Conservation (phyloP, 2,888 invertebrate genomes). For the Crossocerus cetratus region DNA sequence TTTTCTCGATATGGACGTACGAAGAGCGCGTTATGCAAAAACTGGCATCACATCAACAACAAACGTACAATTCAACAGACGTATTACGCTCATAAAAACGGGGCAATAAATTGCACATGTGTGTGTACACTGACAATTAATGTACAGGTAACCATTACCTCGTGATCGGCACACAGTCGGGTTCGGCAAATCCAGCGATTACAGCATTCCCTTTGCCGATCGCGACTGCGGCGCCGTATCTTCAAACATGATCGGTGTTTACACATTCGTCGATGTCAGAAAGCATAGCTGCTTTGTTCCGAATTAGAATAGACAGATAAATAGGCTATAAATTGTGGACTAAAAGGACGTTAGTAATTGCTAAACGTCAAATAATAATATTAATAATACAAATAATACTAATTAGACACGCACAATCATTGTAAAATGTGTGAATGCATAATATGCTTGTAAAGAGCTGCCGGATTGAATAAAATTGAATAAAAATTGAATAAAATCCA, state of each 20-base stretch:
- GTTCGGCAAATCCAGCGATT: neutral
- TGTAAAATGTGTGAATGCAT: slow-evolving; percentile 28
- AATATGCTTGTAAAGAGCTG: slow-evolving; percentile 37
- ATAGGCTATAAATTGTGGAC: slow-evolving; percentile 44
- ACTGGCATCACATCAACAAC: slow-evolving; percentile 16
- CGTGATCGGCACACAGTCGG: slow-evolving; percentile 6
- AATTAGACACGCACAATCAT: slow-evolving; percentile 20
- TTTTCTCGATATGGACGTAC: slow-evolving; percentile 7
- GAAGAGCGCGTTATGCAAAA: slow-evolving; percentile 17
- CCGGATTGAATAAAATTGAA: slow-evolving; percentile 37
- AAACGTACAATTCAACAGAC: slow-evolving; percentile 31
- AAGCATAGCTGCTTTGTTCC: slow-evolving; percentile 24
- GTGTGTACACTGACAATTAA: slow-evolving; percentile 17
- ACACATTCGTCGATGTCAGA: slow-evolving; percentile 29
- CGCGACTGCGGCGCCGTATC: slow-evolving; percentile 1
- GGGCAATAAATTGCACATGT: neutral
- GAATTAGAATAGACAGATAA: slow-evolving; percentile 33
- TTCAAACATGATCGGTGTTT: slow-evolving; percentile 28
- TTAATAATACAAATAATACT: slow-evolving; percentile 22
- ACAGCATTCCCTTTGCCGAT: neutral
- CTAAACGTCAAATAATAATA: neutral
- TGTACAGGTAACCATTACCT: slow-evolving; percentile 8
- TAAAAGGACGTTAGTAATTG: slow-evolving; percentile 21
- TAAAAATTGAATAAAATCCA: slow-evolving; percentile 25
- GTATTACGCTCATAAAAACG: slow-evolving; percentile 1